phyloP scores from a whole-genome alignment of 2,797 vertebrate genomes.

The Melanotaenia trifasciata region DNA sequence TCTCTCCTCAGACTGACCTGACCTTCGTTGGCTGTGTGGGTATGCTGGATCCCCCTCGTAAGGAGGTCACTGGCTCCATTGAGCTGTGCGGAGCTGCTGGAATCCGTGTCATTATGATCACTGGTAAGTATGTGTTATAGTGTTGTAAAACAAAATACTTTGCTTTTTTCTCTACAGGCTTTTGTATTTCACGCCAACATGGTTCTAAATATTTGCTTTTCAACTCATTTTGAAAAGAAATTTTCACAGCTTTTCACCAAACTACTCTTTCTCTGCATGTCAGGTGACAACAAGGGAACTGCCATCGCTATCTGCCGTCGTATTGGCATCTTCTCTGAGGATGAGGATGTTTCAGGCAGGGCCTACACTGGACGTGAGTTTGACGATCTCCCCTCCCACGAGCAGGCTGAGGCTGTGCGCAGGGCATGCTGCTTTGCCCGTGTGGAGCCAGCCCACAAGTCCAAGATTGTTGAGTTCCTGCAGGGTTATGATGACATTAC shows the following conservation, averaged over 20 bases:
- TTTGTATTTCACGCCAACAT: background rate
- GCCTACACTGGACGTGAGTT: slow-evolving; percentile 96
- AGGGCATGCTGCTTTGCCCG: slow-evolving; percentile 93
- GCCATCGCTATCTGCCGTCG: slow-evolving; percentile 96
- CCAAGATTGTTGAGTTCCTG: slow-evolving; percentile 95
- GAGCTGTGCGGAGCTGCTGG: slow-evolving; percentile 89
- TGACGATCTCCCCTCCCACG: slow-evolving; percentile 86
- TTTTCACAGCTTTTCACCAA: slow-evolving; percentile 2
- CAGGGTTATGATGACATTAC: slow-evolving; percentile 93
- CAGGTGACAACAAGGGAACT: slow-evolving; percentile 95
- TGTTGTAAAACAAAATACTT: background rate
- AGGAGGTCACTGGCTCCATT: slow-evolving; percentile 91
- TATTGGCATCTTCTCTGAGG: slow-evolving; percentile 93
- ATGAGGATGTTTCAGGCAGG: slow-evolving; percentile 83
- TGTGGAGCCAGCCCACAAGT: slow-evolving; percentile 94
- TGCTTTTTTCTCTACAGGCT: background rate
- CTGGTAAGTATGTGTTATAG: slow-evolving; percentile 74
- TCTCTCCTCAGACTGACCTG: slow-evolving; percentile 85
- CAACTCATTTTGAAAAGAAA: background rate
- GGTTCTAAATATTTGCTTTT: background rate
- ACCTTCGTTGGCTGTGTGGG: slow-evolving; percentile 94
- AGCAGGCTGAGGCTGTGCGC: slow-evolving; percentile 87
- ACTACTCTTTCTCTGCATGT: slow-evolving; percentile 1
- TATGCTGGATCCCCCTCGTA: slow-evolving; percentile 95
- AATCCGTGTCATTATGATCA: slow-evolving; percentile 99